These are phyloP conservation scores for Pundamilia nyererei DNA, from an alignment of 2,113 vertebrate genomes.

Conservation along the genomic window DNA sequence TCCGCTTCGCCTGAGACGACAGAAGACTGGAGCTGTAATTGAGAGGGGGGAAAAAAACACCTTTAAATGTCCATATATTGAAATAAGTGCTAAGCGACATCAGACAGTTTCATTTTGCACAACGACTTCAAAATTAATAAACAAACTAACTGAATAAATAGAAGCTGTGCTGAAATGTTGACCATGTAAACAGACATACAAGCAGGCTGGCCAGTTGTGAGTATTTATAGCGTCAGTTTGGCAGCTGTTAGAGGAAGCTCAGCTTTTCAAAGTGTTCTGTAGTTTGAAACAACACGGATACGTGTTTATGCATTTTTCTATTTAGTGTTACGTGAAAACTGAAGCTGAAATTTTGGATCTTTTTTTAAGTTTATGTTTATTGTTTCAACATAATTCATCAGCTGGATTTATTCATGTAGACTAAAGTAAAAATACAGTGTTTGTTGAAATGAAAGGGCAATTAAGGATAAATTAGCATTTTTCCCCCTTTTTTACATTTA, in stretches of 20 bases:
- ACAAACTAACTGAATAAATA: constrained; percentile 14
- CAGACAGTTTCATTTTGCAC: not conserved
- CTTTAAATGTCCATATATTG: not conserved
- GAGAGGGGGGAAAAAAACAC: not conserved
- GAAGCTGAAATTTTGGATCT: not conserved
- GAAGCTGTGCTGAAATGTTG: constrained; percentile 36
- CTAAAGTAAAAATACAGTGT: not conserved
- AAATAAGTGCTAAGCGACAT: not conserved
- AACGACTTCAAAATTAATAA: constrained; percentile 20
- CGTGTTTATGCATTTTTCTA: constrained; percentile 11
- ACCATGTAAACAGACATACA: constrained; percentile 59
- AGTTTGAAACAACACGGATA: constrained; percentile 29
- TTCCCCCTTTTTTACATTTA: not conserved
- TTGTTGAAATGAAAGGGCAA: not conserved
- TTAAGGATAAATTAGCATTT: not conserved
- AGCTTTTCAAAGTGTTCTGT: constrained; percentile 56
- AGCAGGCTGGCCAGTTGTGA: constrained; percentile 40
- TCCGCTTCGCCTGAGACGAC: not conserved
- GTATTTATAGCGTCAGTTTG: constrained; percentile 65
- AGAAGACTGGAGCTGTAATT: not conserved
- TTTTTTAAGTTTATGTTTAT: constrained; percentile 10
- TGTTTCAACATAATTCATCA: not conserved
- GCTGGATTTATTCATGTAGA: constrained; percentile 8
- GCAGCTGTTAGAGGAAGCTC: constrained; percentile 49
- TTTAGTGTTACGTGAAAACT: not conserved